Conservation (phyloP, 2,113 vertebrate species). For the rat (Rattus norvegicus) region DNA sequence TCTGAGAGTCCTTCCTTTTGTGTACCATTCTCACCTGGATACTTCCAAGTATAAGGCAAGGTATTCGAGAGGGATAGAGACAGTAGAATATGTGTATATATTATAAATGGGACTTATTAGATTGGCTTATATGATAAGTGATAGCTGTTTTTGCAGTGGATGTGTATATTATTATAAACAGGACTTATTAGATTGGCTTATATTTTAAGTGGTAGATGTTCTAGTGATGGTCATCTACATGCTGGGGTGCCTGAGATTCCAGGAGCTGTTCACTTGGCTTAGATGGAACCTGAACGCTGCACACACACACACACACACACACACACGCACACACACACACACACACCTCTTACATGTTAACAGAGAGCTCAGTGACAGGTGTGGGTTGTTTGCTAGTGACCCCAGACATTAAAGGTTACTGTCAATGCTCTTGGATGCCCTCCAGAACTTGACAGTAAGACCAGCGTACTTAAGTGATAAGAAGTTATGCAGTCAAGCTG, state of each 20-base stretch:
- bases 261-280: neutral
- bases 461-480: too few relatives aligned
- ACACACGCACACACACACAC: rapidly evolving
- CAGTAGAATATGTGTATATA: neutral
- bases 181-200: neutral
- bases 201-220: neutral
- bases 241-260: neutral
- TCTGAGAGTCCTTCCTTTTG: neutral
- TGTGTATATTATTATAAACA: neutral
- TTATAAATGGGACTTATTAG: neutral
- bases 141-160: neutral
- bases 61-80: neutral
- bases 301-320: rapidly evolving
- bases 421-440: neutral
- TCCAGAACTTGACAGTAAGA: neutral
- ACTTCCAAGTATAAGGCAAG: neutral
- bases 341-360: neutral
- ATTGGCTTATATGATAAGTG: too few relatives aligned
- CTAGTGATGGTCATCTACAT: neutral
- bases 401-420: neutral
- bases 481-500: neutral
- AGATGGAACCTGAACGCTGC: neutral
- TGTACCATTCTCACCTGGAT: neutral
- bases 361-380: neutral
- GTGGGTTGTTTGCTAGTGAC: neutral